phyloP scores from a whole-genome alignment of 2,113 vertebrate genomes.

The Melanocharis versteri region DNA sequence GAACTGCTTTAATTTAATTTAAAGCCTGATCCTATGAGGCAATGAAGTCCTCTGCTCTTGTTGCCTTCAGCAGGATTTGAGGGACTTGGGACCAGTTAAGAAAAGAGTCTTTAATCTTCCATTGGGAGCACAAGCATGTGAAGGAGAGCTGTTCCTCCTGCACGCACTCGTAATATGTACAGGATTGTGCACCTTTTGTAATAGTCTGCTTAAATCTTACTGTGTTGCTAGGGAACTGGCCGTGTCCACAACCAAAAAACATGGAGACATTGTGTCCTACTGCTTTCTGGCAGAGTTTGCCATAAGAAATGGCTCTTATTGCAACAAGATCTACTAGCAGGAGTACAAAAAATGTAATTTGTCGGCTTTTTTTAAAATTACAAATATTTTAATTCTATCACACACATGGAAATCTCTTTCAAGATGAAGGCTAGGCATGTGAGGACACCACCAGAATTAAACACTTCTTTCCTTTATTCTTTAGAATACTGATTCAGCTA shows the following conservation, averaged over 20 bases:
- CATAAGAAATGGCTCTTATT: neutral
- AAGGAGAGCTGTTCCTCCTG: neutral
- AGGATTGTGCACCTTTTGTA: slow-evolving; percentile 20
- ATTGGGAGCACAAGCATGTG: rapidly evolving
- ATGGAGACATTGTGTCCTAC: neutral
- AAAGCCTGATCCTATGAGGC: neutral
- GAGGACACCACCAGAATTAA: neutral
- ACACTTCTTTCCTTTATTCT: neutral
- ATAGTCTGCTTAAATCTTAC: neutral
- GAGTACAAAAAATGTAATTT: neutral
- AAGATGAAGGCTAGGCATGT: neutral
- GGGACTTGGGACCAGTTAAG: neutral
- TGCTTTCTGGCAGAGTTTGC: slow-evolving; percentile 18
- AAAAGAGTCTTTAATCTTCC: neutral
- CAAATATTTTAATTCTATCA: slow-evolving; percentile 19
- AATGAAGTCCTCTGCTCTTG: neutral
- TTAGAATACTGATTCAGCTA: neutral
- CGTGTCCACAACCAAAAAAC: neutral
- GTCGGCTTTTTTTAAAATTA: neutral
- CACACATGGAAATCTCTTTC: slow-evolving; percentile 6
- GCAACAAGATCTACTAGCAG: neutral
- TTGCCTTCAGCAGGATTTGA: neutral
- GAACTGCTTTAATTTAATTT: neutral
- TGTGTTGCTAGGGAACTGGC: slow-evolving; percentile 13
- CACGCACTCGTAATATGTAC: neutral